These are phyloP conservation scores for Laspeyria flexula DNA, from an alignment of 2,888 invertebrate genomes.

Conservation along the genomic window DNA sequence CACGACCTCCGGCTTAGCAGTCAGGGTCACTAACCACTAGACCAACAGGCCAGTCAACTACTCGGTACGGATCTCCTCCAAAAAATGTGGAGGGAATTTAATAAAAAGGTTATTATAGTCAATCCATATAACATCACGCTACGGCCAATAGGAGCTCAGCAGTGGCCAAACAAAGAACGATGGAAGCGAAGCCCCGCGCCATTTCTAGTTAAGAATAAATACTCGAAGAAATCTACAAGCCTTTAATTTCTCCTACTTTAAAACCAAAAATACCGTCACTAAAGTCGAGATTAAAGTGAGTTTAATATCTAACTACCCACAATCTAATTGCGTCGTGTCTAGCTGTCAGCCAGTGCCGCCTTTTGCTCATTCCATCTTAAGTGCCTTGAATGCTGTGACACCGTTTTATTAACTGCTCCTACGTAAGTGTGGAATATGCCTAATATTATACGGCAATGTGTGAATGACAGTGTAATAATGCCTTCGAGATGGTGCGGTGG, in stretches of 20 bases:
- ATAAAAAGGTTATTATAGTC: too few relatives aligned
- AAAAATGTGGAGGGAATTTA: too few relatives aligned
- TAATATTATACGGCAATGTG: conserved; percentile 12
- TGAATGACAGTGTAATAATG: conserved; percentile 12
- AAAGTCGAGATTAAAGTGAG: conserved; percentile 33
- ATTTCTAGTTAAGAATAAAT: too few relatives aligned
- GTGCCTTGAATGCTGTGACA: conserved; percentile 64
- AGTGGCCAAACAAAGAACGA: too few relatives aligned
- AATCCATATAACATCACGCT: too few relatives aligned
- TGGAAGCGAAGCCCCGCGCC: too few relatives aligned
- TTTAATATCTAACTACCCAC: conserved; percentile 48
- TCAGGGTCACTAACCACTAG: too few relatives aligned
- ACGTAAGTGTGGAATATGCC: conserved; percentile 9
- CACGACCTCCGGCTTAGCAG: too few relatives aligned
- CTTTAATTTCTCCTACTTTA: neutral
- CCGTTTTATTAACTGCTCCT: conserved; percentile 66
- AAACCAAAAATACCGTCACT: neutral
- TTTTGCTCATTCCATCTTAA: conserved; percentile 68
- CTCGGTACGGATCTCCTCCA: too few relatives aligned
- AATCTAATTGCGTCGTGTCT: conserved; percentile 66
- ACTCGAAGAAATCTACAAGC: too few relatives aligned
- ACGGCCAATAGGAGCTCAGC: too few relatives aligned
- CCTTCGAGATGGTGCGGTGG: neutral
- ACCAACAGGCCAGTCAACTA: too few relatives aligned
- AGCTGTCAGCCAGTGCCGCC: conserved; percentile 59